A percentile compares a stretch with the other conserved stretches of the same genome.
Evolutionary conservation across 2,797 vertebrate genomes (phyloP).

Genomic region (Sebastes oblongus): DNA sequence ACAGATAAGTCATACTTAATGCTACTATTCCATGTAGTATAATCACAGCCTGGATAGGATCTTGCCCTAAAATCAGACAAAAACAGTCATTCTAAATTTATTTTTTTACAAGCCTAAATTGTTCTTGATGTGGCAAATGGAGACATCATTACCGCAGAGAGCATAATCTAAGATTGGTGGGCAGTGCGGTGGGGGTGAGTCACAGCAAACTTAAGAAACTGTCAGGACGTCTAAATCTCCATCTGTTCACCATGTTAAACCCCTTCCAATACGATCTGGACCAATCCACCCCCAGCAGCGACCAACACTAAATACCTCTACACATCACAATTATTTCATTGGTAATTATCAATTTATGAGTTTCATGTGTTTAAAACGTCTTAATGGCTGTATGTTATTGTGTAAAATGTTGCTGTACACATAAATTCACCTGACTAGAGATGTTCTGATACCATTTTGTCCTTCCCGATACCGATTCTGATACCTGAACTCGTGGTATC

Average conservation of each 20-base stretch:
- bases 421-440: neutral
- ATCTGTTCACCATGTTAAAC: conserved; percentile 77
- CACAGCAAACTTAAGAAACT: conserved; percentile 69
- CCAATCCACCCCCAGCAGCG: neutral
- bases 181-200: conserved; percentile 34
- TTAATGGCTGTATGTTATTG: neutral
- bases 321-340: neutral
- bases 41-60: neutral
- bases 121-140: conserved; percentile 12
- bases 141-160: conserved; percentile 4
- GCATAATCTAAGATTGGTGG: conserved; percentile 51
- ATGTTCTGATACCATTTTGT: no score
- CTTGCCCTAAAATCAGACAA: neutral
- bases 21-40: neutral
- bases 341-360: neutral
- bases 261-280: conserved; percentile 29
- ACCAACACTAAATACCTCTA: neutral
- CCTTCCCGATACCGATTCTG: no score
- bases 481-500: no score
- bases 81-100: neutral
- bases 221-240: conserved; percentile 72
- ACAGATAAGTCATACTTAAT: conserved; percentile 15
- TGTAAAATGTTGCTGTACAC: neutral
- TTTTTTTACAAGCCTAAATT: neutral
- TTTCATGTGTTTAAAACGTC: neutral